phyloP scores from a whole-genome alignment of 2,113 vertebrate genomes.

The Andinoacara biseriatus region DNA sequence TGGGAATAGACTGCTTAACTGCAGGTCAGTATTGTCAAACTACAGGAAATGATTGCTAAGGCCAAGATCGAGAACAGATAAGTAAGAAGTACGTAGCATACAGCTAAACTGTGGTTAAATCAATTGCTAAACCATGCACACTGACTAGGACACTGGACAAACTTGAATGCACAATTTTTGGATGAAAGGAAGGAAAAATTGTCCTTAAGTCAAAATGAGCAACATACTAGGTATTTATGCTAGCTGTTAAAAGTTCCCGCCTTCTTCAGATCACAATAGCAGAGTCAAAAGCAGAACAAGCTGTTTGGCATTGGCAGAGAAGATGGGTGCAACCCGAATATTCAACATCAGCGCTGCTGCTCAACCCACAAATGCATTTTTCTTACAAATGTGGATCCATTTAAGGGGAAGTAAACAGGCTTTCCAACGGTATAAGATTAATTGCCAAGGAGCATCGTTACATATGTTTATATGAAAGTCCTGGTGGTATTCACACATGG shows the following conservation, averaged over 20 bases:
- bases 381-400: too few relatives aligned
- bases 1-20: not conserved
- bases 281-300: too few relatives aligned
- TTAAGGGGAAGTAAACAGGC: too few relatives aligned
- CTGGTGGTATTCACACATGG: not conserved
- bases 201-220: not conserved
- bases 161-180: not conserved
- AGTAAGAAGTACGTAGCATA: not conserved
- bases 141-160: not conserved
- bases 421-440: too few relatives aligned
- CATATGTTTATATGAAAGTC: too few relatives aligned
- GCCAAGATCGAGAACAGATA: not conserved
- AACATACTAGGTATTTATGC: not conserved
- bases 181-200: not conserved
- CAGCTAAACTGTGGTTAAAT: not conserved
- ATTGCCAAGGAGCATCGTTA: too few relatives aligned
- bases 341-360: too few relatives aligned
- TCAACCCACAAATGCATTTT: too few relatives aligned
- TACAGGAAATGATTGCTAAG: not conserved
- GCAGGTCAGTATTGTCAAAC: not conserved
- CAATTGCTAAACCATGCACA: not conserved
- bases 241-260: not conserved
- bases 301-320: too few relatives aligned
- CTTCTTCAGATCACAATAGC: not conserved
- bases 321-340: too few relatives aligned